phyloP scores from a whole-genome alignment of 2,888 invertebrate genomes.

The Calliopum simillimum region DNA sequence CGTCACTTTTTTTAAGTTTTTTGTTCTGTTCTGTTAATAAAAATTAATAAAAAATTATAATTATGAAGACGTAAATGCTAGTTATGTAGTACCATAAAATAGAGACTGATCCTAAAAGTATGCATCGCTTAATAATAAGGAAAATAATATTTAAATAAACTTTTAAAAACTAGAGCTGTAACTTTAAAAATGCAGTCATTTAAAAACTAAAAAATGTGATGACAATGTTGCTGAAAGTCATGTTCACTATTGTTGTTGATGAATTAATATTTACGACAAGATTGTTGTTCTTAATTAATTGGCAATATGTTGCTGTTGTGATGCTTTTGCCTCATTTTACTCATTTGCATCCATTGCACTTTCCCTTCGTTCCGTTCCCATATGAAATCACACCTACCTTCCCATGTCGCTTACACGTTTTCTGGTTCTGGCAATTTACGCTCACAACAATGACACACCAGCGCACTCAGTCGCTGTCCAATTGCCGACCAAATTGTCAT shows the following conservation, averaged over 20 bases:
- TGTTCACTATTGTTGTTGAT: too few species aligned
- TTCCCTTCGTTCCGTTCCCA: not conserved
- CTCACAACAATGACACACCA: constrained; percentile 67
- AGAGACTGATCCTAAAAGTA: too few species aligned
- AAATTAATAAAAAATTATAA: constrained; percentile 4
- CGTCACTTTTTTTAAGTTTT: constrained; percentile 17
- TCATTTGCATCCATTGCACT: not conserved
- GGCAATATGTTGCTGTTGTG: not conserved
- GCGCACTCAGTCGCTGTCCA: constrained; percentile 64
- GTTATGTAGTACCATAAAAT: too few species aligned
- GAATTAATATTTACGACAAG: constrained; percentile 20
- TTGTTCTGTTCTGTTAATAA: not conserved
- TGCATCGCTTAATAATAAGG: too few species aligned
- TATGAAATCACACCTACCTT: not conserved
- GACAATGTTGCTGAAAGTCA: not conserved
- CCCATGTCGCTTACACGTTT: constrained; percentile 59
- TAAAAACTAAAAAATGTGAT: constrained; percentile 26
- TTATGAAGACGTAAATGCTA: too few species aligned
- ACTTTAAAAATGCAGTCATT: constrained; percentile 4
- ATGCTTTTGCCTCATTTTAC: not conserved
- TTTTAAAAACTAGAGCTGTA: constrained; percentile 4
- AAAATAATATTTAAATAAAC: not conserved
- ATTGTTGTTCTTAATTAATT: constrained; percentile 23
- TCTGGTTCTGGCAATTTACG: constrained; percentile 67
- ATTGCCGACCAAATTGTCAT: constrained; percentile 66